Percentiles rank a stretch among this genome's conserved stretches.
Conservation (phyloP, 1,140 invertebrate genomes). For the Drosophila varians region DNA sequence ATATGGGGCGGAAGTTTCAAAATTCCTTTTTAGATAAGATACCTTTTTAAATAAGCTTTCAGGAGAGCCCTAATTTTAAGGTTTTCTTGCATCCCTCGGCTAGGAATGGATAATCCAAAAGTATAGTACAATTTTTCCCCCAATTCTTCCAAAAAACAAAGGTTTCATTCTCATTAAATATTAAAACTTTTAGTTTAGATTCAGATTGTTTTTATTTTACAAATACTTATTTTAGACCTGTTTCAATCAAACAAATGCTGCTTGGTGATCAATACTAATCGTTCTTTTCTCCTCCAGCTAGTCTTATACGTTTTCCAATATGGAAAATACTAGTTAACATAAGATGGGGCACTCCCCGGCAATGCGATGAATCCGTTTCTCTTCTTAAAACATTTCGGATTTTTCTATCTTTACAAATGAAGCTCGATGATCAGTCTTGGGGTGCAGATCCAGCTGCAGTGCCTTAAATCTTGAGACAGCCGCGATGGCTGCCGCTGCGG, state of each 20-base stretch:
- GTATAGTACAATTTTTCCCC: not conserved
- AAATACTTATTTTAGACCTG: constrained; percentile 66
- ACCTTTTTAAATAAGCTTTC: not conserved
- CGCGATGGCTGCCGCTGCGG: constrained; percentile 59
- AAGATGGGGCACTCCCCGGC: constrained; percentile 17
- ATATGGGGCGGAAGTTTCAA: not conserved
- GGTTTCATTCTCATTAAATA: constrained; percentile 1
- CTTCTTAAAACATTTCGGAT: constrained; percentile 4
- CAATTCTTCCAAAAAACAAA: not conserved
- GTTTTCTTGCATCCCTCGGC: not conserved
- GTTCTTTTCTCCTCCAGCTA: constrained; percentile 41
- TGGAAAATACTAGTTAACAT: constrained; percentile 62
- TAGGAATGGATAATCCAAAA: not conserved
- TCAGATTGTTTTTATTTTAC: constrained; percentile 20
- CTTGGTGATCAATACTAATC: constrained; percentile 77
- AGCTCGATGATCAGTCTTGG: constrained; percentile 67
- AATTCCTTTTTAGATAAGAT: not conserved
- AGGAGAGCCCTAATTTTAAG: not conserved
- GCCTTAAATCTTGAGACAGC: constrained; percentile 73
- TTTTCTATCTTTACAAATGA: constrained; percentile 30
- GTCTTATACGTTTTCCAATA: constrained; percentile 57
- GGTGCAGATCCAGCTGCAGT: constrained; percentile 34
- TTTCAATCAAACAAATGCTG: constrained; percentile 76
- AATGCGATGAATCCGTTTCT: constrained; percentile 30
- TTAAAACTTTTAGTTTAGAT: constrained; percentile 32